These are phyloP conservation scores for Eristalis pertinax DNA, from an alignment of 2,888 invertebrate species.

Conservation along the genomic window DNA sequence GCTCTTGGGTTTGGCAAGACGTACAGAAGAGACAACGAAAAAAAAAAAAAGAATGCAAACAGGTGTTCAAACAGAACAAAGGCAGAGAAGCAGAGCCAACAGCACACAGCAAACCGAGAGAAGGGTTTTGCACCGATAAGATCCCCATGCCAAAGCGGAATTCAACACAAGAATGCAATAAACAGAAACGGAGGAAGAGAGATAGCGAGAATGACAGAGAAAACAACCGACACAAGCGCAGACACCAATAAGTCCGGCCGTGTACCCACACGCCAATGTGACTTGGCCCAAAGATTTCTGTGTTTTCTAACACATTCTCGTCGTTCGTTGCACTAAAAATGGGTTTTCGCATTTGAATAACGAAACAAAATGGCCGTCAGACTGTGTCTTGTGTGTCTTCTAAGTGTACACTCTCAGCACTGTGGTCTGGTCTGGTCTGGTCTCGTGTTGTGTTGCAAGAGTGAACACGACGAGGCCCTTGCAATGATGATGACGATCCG, in stretches of 20 bases:
- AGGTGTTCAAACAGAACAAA: conserved; percentile 54
- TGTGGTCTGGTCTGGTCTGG: neutral
- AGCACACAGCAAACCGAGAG: neutral
- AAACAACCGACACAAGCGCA: conserved; percentile 23
- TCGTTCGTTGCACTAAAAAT: conserved; percentile 54
- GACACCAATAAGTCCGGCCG: conserved; percentile 13
- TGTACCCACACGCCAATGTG: neutral
- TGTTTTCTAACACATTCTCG: conserved; percentile 21
- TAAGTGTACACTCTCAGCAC: neutral
- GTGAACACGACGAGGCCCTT: neutral
- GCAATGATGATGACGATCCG: neutral
- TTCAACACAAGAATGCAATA: conserved; percentile 41
- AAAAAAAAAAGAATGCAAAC: conserved; percentile 31
- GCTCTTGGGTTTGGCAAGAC: conserved; percentile 11
- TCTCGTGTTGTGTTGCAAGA: neutral
- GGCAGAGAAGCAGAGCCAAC: neutral
- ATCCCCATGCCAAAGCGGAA: conserved; percentile 29
- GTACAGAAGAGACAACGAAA: too few relatives aligned
- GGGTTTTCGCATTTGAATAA: conserved; percentile 61
- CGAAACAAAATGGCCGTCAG: conserved; percentile 63
- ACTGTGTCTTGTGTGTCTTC: neutral
- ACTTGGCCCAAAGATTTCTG: neutral
- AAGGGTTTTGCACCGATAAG: conserved; percentile 13
- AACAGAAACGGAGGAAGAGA: neutral
- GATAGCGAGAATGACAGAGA: conserved; percentile 10